A percentile compares a stretch with the other conserved stretches of the same genome.
Conservation (phyloP, 2,113 vertebrate genomes). For the Scartelaos histophorus region DNA sequence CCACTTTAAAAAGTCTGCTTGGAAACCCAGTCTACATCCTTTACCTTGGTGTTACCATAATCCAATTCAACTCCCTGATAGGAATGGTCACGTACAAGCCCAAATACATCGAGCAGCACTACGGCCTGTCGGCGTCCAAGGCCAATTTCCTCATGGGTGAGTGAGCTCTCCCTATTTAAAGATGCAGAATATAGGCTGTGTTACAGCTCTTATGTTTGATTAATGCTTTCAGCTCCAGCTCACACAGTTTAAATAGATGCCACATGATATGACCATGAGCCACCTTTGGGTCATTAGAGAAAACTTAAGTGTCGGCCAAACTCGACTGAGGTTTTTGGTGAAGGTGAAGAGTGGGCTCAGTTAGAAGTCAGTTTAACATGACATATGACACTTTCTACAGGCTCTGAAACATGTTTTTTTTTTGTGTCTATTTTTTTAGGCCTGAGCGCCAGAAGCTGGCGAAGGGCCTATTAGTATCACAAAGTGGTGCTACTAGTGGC, state of each 20-base stretch:
- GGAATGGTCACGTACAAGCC: conserved; percentile 96
- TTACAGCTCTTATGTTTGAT: conserved; percentile 48
- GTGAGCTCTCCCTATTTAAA: conserved; percentile 13
- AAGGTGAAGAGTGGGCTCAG: conserved; percentile 1
- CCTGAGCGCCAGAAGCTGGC: too few species aligned
- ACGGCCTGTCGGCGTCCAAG: conserved; percentile 87
- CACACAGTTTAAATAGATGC: conserved; percentile 18
- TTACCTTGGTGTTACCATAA: conserved; percentile 84
- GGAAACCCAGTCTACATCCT: conserved; percentile 86
- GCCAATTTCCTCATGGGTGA: conserved; percentile 94
- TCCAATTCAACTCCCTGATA: conserved; percentile 92
- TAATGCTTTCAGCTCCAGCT: conserved; percentile 32
- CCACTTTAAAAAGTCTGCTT: conserved; percentile 85
- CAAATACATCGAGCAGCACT: conserved; percentile 95
- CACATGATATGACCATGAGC: conserved; percentile 19
- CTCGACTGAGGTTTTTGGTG: neutral
- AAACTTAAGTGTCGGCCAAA: conserved; percentile 3
- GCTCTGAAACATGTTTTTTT: too few species aligned
- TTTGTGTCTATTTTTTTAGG: too few species aligned
- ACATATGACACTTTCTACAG: too few species aligned
- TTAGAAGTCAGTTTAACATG: too few species aligned
- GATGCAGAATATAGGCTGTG: conserved; percentile 31
- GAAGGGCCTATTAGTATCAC: too few species aligned
- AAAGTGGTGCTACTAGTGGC: too few species aligned
- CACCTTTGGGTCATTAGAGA: neutral